Conservation (phyloP, 2,888 invertebrate genomes). For the Chirona hameri region DNA sequence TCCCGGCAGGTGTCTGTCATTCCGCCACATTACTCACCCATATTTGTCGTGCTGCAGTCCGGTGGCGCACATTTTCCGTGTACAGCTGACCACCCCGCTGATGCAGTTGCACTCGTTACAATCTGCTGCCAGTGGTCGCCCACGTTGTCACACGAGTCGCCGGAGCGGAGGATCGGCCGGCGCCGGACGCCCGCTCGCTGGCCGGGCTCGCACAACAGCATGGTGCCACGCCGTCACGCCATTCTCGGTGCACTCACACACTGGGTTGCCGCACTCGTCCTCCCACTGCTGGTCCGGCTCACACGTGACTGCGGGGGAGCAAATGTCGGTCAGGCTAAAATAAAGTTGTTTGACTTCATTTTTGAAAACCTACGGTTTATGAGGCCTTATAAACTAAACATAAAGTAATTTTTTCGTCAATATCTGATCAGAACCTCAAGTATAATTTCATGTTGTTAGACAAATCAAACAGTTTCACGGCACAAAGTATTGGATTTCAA, state of each 20-base stretch:
- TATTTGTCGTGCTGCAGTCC: neutral
- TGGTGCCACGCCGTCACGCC: constrained; percentile 27
- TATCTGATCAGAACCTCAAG: no score
- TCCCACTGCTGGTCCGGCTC: constrained; percentile 29
- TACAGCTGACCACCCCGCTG: constrained; percentile 6
- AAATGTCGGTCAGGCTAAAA: neutral
- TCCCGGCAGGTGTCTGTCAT: no score
- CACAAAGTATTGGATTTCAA: no score
- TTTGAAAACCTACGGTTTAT: no score
- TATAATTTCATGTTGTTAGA: no score
- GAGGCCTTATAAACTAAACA: no score
- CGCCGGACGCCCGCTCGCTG: neutral
- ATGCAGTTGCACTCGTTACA: constrained; percentile 6
- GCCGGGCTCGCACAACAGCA: constrained; percentile 9
- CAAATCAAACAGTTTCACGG: no score
- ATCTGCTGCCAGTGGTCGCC: neutral
- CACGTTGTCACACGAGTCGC: neutral
- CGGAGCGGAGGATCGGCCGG: neutral
- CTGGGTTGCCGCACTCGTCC: constrained; percentile 32
- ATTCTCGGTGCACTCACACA: constrained; percentile 28
- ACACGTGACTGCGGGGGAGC: neutral
- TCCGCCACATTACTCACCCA: no score
- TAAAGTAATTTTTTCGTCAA: no score
- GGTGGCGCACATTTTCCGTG: neutral
- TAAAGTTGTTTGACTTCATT: no score